Conservation (phyloP, 2,113 vertebrate species). For the Megaptera novaeangliae region DNA sequence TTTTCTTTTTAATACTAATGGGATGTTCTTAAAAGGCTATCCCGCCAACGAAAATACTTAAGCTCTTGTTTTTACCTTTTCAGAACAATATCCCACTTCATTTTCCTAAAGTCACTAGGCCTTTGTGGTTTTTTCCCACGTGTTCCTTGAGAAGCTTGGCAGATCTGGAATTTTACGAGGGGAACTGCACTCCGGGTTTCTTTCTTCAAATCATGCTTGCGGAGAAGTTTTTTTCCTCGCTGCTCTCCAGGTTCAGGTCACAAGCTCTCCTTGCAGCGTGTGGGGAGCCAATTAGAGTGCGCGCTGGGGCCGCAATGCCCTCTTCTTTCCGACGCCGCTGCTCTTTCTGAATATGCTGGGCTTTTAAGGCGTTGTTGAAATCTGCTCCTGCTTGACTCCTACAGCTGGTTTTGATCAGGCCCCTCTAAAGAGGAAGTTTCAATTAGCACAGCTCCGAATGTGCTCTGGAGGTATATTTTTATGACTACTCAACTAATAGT, state of each 20-base stretch:
- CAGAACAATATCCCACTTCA: slow-evolving; percentile 1
- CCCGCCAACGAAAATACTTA: not conserved
- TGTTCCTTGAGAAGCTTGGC: not conserved
- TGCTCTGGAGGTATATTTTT: slow-evolving; percentile 77
- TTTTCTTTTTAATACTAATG: not conserved
- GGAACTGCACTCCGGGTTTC: not conserved
- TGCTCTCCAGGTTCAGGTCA: not conserved
- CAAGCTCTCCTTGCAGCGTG: not conserved
- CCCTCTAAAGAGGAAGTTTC: slow-evolving; percentile 83
- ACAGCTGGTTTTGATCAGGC: slow-evolving; percentile 82
- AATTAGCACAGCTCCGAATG: slow-evolving; percentile 77
- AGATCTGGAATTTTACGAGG: slow-evolving; percentile 12
- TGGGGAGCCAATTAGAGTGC: slow-evolving; percentile 33
- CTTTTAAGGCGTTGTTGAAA: slow-evolving; percentile 73
- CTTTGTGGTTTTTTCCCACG: slow-evolving; percentile 7
- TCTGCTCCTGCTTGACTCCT: slow-evolving; percentile 71
- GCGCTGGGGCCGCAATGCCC: not conserved
- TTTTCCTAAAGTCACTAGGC: not conserved
- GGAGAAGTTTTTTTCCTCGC: not conserved
- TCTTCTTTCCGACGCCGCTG: slow-evolving; percentile 24
- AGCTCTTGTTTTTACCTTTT: not conserved
- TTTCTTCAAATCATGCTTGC: not conserved
- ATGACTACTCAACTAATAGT: slow-evolving; percentile 63
- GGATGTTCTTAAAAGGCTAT: not conserved
- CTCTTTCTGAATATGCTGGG: slow-evolving; percentile 60